Conservation (phyloP, 2,797 vertebrate genomes). For the Sphaeramia orbicularis region DNA sequence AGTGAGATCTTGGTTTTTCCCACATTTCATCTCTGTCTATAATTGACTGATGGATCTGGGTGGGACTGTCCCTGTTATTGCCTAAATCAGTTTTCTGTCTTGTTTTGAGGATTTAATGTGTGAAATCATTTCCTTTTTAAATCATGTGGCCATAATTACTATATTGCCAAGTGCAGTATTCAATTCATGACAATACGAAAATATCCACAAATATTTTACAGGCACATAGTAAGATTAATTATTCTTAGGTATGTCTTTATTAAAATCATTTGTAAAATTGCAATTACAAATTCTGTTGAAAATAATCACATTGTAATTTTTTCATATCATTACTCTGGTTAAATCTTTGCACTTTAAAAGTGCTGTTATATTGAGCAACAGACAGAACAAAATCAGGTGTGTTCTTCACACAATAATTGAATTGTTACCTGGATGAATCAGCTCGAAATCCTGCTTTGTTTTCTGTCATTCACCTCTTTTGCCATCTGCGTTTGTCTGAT, state of each 20-base stretch:
- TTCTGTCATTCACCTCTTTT: background rate
- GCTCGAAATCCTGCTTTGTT: slow-evolving; percentile 13
- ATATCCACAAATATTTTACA: too few relatives aligned
- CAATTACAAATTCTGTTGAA: too few relatives aligned
- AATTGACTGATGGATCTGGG: slow-evolving; percentile 34
- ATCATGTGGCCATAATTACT: background rate
- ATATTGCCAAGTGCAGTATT: too few relatives aligned
- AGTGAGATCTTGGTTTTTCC: slow-evolving; percentile 14
- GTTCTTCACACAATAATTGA: slow-evolving; percentile 13
- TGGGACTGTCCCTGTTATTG: slow-evolving; percentile 15
- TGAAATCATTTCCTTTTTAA: background rate
- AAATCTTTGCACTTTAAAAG: background rate
- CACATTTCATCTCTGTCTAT: slow-evolving; percentile 2
- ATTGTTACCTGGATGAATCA: slow-evolving; percentile 10
- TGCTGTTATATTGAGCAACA: slow-evolving; percentile 5
- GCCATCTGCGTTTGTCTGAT: slow-evolving; percentile 19
- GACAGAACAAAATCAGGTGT: slow-evolving; percentile 13
- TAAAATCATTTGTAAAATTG: too few relatives aligned
- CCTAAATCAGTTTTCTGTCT: slow-evolving; percentile 36
- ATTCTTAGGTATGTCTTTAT: too few relatives aligned
- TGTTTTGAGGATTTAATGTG: background rate
- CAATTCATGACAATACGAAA: too few relatives aligned
- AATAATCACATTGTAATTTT: too few relatives aligned
- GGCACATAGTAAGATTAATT: too few relatives aligned
- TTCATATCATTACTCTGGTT: too few relatives aligned